Conservation (phyloP, 1,140 invertebrate species). For the Mylabris phalerata region DNA sequence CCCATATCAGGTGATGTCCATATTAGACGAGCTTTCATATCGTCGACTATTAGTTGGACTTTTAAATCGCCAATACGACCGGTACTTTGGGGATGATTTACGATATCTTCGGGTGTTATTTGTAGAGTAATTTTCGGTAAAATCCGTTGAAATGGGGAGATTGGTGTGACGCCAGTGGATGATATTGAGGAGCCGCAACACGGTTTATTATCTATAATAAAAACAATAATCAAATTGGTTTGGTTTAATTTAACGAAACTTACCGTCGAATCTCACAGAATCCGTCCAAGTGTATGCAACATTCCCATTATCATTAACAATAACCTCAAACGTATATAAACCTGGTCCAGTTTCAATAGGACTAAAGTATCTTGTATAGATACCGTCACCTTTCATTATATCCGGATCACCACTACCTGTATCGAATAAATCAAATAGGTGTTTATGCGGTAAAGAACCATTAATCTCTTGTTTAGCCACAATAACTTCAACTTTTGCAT, state of each 20-base stretch:
- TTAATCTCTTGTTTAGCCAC: constrained; percentile 42
- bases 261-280: constrained; percentile 29
- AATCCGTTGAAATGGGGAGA: constrained; percentile 45
- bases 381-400: constrained; percentile 56
- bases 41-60: constrained; percentile 38
- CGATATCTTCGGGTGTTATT: constrained; percentile 39
- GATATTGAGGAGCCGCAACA: constrained; percentile 47
- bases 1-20: constrained; percentile 54
- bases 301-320: constrained; percentile 46
- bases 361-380: constrained; percentile 58
- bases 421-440: constrained; percentile 50
- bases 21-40: constrained; percentile 42
- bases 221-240: not conserved
- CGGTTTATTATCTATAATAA: constrained; percentile 34
- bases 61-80: constrained; percentile 47
- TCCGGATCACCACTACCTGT: constrained; percentile 60
- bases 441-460: constrained; percentile 40
- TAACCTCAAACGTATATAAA: constrained; percentile 47
- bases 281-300: constrained; percentile 43
- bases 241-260: constrained; percentile 3
- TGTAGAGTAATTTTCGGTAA: constrained; percentile 43
- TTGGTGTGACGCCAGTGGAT: constrained; percentile 39
- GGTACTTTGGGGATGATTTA: constrained; percentile 16
- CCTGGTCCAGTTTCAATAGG: constrained; percentile 44
- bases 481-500: constrained; percentile 48